Evolutionary conservation across 53 echinoderm and acorn worm species (phyloP).

Genomic region (Apostichopus leukothele): DNA sequence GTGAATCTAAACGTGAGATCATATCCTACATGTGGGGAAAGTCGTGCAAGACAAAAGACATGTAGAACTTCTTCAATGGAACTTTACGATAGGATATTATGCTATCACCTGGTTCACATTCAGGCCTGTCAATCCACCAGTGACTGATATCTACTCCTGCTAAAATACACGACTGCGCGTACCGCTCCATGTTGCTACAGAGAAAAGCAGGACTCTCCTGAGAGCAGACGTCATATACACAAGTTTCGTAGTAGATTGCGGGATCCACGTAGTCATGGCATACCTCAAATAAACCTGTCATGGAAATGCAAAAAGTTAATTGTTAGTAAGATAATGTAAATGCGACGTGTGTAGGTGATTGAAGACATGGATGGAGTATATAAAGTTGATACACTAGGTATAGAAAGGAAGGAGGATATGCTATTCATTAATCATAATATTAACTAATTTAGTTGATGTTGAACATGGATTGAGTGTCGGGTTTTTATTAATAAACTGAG

Average conservation of each 20-base stretch:
- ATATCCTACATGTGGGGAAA: too few species aligned
- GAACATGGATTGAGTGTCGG: too few species aligned
- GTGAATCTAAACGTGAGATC: too few species aligned
- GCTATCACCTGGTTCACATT: constrained; percentile 14
- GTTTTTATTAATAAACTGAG: too few species aligned
- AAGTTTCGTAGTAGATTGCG: neutral
- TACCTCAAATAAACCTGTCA: neutral
- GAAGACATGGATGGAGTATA: too few species aligned
- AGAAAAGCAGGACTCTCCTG: neutral
- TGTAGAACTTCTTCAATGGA: neutral
- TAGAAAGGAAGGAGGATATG: too few species aligned
- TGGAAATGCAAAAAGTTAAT: too few species aligned
- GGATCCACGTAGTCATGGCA: constrained; percentile 22
- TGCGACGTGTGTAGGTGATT: too few species aligned
- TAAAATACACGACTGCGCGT: neutral
- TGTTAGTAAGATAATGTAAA: too few species aligned
- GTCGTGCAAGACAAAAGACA: neutral
- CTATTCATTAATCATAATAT: too few species aligned
- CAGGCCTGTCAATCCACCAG: constrained; percentile 14
- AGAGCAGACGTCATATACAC: constrained; percentile 26
- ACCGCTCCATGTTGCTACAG: neutral
- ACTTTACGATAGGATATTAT: neutral
- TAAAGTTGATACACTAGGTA: too few species aligned
- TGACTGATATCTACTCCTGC: neutral
- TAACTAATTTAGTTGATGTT: too few species aligned